phyloP scores from a whole-genome alignment of 1,140 invertebrate genomes.

The Hyphantria cunea region DNA sequence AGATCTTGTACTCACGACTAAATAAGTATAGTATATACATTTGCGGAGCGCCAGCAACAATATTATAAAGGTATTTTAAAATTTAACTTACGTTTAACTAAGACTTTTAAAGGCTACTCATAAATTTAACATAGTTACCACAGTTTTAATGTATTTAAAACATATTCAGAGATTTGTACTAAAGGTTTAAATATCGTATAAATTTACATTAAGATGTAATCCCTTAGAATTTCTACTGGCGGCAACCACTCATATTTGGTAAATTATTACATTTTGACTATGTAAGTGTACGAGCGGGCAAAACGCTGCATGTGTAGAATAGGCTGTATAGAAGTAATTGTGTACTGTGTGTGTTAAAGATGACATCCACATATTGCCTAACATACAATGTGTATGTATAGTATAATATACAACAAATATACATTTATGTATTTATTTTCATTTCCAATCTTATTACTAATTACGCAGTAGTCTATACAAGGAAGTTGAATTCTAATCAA shows the following conservation, averaged over 20 bases:
- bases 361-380: background rate
- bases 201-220: slow-evolving; percentile 42
- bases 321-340: slow-evolving; percentile 31
- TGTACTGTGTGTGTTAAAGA: background rate
- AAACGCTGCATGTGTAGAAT: background rate
- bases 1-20: too few species aligned
- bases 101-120: slow-evolving; percentile 4
- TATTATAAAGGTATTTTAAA: too few species aligned
- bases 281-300: background rate
- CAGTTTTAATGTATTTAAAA: slow-evolving; percentile 17
- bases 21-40: too few species aligned
- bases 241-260: slow-evolving; percentile 32
- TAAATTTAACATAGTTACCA: slow-evolving; percentile 16
- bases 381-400: too few species aligned
- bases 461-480: too few species aligned
- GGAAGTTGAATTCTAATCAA: too few species aligned
- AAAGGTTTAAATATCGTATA: slow-evolving; percentile 43
- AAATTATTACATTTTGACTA: slow-evolving; percentile 13
- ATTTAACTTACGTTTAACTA: background rate
- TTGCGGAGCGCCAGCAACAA: too few species aligned
- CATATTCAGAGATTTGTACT: slow-evolving; percentile 21
- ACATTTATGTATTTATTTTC: too few species aligned
- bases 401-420: too few species aligned
- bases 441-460: too few species aligned
- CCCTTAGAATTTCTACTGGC: slow-evolving; percentile 59